phyloP scores from a whole-genome alignment of 2,113 vertebrate genomes.

The Erinaceus europaeus region DNA sequence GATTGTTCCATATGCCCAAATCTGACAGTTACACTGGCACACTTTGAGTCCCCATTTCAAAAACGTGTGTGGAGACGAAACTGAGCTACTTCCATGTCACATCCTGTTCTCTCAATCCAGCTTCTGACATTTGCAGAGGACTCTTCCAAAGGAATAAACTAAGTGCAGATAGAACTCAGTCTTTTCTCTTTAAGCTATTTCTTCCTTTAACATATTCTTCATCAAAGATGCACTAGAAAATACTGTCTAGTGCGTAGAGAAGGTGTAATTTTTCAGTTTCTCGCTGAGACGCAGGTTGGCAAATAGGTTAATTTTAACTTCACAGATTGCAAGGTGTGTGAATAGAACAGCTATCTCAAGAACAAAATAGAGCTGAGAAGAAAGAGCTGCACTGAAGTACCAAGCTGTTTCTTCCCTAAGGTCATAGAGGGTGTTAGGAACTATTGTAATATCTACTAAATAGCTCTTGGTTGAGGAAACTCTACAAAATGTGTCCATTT shows the following conservation, averaged over 20 bases:
- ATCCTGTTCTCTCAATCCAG: conserved; percentile 70
- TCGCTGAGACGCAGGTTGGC: conserved; percentile 69
- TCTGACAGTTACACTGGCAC: conserved; percentile 75
- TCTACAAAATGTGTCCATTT: neutral
- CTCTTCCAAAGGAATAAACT: conserved; percentile 58
- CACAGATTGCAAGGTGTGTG: conserved; percentile 69
- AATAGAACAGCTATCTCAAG: conserved; percentile 65
- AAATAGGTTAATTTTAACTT: conserved; percentile 82
- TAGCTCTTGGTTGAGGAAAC: neutral
- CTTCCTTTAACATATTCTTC: conserved; percentile 54
- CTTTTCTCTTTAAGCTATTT: conserved; percentile 65
- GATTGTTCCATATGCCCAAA: conserved; percentile 78
- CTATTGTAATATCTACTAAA: conserved; percentile 62
- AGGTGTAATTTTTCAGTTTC: conserved; percentile 79
- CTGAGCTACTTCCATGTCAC: conserved; percentile 50
- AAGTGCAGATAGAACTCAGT: conserved; percentile 26
- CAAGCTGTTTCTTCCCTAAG: conserved; percentile 74
- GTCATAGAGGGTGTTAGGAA: conserved; percentile 67
- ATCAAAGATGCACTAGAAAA: conserved; percentile 75
- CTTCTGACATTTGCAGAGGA: conserved; percentile 63
- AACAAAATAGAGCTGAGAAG: conserved; percentile 72
- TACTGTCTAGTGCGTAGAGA: conserved; percentile 71
- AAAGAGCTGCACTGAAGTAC: conserved; percentile 65
- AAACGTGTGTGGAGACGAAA: conserved; percentile 64
- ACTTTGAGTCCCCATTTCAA: conserved; percentile 61